Percentiles rank a stretch among this genome's conserved stretches.
These are phyloP conservation scores for Eptesicus fuscus DNA, from an alignment of 2,113 vertebrate genomes.

Conservation along the genomic window DNA sequence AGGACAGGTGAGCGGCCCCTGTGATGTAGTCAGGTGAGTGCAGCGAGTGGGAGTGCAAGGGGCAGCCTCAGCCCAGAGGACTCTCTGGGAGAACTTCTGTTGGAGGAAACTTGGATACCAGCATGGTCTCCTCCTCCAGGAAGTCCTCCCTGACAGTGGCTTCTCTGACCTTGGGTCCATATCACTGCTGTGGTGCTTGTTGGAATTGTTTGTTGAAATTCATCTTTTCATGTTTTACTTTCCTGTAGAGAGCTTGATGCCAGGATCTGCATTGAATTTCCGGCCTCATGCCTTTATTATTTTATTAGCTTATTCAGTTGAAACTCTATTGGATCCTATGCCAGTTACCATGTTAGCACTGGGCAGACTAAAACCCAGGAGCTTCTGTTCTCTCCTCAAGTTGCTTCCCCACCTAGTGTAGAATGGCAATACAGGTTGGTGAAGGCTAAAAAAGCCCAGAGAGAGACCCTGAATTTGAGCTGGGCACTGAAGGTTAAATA, in stretches of 20 bases:
- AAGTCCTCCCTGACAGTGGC: background rate
- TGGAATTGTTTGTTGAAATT: background rate
- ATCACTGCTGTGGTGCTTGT: background rate
- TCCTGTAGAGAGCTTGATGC: background rate
- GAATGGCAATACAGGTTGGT: background rate
- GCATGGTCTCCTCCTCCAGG: background rate
- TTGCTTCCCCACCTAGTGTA: background rate
- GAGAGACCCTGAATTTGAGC: background rate
- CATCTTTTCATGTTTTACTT: background rate
- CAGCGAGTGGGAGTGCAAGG: rapidly evolving
- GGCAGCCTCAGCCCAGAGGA: background rate
- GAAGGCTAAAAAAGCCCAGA: background rate
- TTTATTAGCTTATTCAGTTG: background rate
- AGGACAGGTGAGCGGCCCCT: rapidly evolving
- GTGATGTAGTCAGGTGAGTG: background rate
- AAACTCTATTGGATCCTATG: background rate
- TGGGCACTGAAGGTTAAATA: background rate
- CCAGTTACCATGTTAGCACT: background rate
- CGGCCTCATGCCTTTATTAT: background rate
- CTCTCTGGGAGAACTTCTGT: background rate
- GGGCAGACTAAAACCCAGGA: background rate
- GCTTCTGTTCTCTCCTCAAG: background rate
- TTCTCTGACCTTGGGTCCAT: background rate
- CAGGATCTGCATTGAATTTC: background rate
- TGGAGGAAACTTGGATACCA: background rate